A percentile compares a stretch with the other conserved stretches of the same genome.
Conservation (phyloP, 2,888 invertebrate genomes). For the Drosophila longiperda region DNA sequence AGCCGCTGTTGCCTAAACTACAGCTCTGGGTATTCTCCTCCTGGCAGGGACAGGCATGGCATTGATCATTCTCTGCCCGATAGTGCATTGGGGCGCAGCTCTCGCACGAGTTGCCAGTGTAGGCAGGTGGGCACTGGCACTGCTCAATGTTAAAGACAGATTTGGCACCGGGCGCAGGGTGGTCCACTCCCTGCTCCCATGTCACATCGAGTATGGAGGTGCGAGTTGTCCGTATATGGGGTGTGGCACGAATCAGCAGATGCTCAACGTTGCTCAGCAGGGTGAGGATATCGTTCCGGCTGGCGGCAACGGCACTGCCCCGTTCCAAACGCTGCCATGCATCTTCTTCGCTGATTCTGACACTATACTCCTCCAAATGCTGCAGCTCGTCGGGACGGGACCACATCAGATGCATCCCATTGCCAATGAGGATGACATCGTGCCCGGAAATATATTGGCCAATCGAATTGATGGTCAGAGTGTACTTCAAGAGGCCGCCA, state of each 20-base stretch:
- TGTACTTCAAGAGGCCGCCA: constrained; percentile 92
- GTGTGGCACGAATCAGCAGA: constrained; percentile 93
- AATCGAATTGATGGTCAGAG: constrained; percentile 89
- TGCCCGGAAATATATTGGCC: constrained; percentile 88
- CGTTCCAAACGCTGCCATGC: constrained; percentile 89
- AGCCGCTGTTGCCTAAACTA: constrained; percentile 87
- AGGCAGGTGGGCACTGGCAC: constrained; percentile 93
- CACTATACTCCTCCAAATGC: constrained; percentile 84
- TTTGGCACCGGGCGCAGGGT: constrained; percentile 86
- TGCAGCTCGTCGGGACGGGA: constrained; percentile 75
- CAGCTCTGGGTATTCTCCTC: constrained; percentile 72
- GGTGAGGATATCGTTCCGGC: constrained; percentile 93
- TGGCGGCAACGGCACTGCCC: constrained; percentile 87
- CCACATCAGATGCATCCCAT: constrained; percentile 91
- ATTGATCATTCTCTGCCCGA: constrained; percentile 86
- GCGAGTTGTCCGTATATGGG: constrained; percentile 86
- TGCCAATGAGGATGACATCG: constrained; percentile 93
- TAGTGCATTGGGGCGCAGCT: constrained; percentile 90
- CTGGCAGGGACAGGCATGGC: constrained; percentile 91
- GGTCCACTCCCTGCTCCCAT: constrained; percentile 90
- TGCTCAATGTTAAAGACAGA: constrained; percentile 92
- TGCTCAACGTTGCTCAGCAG: constrained; percentile 93
- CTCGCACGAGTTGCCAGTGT: constrained; percentile 94
- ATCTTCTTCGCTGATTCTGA: constrained; percentile 88
- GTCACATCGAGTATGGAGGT: constrained; percentile 91